Evolutionary conservation across 1,140 invertebrate species (phyloP), one percentile per base, ranked within the genome.

Genomic region (Drosophila tristis): DNA sequence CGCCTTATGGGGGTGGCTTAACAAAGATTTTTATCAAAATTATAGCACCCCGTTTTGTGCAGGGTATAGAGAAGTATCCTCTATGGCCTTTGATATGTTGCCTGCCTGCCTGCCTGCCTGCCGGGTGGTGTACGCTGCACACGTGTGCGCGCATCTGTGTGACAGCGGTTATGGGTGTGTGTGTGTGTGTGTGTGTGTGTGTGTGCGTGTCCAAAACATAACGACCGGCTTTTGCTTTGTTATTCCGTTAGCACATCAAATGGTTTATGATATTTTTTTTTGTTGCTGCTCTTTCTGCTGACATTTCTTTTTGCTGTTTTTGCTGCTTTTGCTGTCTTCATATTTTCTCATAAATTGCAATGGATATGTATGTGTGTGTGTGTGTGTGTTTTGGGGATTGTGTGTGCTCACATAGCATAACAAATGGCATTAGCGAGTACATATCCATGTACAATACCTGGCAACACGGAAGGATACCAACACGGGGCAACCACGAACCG

Each of bases 231-330:
- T 86, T 86, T 74, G 65, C 55, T 75, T 76, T 86, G 82, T 86
- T 81, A 86, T 86, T 75, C 73, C 68, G 70, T 86, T 87, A 87
- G 79, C 82, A 81, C 78, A 78, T 82, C 75, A 86, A 86, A 87
- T 67, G 82, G 60, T 78, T 78, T 76, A 68, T 78, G 58, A 75
- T 68, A 66, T 72, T 78, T 71, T 67, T 54, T 54, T 55, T 59
- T 20, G 20, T 25, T 44, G 9, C 4, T 35, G 8, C 2, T 15
- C 35, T 56, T 47, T 47, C 16, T 31, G 23, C 56, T 47, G n/a
- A 45, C 43, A 29, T 45, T 15, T 47, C 15, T 53, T 31, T 55
- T 20, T 29, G 16, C 5, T 16, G 20, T 23, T 57, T 43, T 25
- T 42, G 16, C 5, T 16, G 20, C 16, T 57, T 43, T 25, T 42